phyloP scores from a whole-genome alignment of 2,113 vertebrate genomes.

The Echinops telfairi region DNA sequence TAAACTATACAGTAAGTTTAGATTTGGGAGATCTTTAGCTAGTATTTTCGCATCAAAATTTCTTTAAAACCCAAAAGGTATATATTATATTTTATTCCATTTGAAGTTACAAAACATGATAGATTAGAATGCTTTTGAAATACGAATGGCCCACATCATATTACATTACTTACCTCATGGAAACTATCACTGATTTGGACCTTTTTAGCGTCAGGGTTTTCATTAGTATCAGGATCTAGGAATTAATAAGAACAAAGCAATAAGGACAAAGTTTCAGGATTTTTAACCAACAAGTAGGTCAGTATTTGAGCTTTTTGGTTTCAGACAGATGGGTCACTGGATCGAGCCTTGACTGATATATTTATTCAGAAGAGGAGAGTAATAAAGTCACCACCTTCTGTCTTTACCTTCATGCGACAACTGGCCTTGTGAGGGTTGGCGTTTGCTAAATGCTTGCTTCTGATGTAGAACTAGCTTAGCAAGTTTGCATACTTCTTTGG shows the following conservation, averaged over 20 bases:
- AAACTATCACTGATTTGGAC: background rate
- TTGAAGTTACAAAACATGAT: constrained; percentile 1
- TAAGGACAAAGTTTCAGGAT: background rate
- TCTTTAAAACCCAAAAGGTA: constrained; percentile 22
- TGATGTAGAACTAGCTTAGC: background rate
- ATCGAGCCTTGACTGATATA: background rate
- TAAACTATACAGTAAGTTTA: constrained; percentile 7
- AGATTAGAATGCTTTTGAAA: background rate
- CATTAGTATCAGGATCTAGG: constrained; percentile 35
- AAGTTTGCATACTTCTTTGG: background rate
- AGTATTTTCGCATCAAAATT: background rate
- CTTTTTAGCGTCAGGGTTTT: background rate
- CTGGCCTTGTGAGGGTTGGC: background rate
- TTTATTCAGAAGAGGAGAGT: background rate
- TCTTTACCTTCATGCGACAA: too few species aligned
- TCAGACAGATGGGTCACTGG: background rate
- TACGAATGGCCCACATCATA: constrained; percentile 15
- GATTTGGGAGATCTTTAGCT: background rate
- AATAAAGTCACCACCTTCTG: rapidly evolving
- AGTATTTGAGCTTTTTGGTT: background rate
- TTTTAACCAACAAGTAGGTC: background rate
- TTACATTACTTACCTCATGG: constrained; percentile 72
- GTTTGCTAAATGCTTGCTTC: background rate
- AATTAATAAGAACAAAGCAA: constrained; percentile 42
- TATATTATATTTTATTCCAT: background rate